These are phyloP conservation scores for Rhineura floridana DNA, from an alignment of 2,113 vertebrate genomes.

Conservation along the genomic window DNA sequence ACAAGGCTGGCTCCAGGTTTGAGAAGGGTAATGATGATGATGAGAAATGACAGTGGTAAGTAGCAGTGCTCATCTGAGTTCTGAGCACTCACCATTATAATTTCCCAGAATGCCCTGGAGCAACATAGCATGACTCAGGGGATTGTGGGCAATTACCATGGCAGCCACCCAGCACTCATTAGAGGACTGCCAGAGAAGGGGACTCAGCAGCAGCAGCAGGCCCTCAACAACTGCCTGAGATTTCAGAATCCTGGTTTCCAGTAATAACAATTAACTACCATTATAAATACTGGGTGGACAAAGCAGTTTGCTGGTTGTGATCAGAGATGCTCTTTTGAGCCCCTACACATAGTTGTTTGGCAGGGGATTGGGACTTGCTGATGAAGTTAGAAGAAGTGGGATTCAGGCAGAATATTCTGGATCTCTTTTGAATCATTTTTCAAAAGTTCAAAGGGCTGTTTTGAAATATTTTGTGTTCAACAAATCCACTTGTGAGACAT, in stretches of 20 bases:
- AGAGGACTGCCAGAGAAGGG: background rate
- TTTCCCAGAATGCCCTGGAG: background rate
- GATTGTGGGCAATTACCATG: background rate
- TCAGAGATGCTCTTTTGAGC: background rate
- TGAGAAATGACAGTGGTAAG: background rate
- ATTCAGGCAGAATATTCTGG: background rate
- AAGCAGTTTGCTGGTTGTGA: too few relatives aligned
- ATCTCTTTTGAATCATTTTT: background rate
- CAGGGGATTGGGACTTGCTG: background rate
- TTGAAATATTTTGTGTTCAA: background rate
- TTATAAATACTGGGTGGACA: background rate
- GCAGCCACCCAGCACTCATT: background rate
- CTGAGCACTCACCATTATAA: background rate
- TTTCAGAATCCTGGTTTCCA: background rate
- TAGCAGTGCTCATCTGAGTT: too few relatives aligned
- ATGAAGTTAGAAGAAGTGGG: background rate
- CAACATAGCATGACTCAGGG: background rate
- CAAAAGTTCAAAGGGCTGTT: background rate
- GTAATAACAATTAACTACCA: background rate
- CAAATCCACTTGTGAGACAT: background rate
- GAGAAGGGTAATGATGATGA: background rate
- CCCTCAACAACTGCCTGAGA: too few relatives aligned
- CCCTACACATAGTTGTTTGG: background rate
- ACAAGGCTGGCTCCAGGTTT: background rate
- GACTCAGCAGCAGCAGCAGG: background rate